phyloP scores from a whole-genome alignment of 2,888 invertebrate species.

The Rhagophthalmus giganteus region DNA sequence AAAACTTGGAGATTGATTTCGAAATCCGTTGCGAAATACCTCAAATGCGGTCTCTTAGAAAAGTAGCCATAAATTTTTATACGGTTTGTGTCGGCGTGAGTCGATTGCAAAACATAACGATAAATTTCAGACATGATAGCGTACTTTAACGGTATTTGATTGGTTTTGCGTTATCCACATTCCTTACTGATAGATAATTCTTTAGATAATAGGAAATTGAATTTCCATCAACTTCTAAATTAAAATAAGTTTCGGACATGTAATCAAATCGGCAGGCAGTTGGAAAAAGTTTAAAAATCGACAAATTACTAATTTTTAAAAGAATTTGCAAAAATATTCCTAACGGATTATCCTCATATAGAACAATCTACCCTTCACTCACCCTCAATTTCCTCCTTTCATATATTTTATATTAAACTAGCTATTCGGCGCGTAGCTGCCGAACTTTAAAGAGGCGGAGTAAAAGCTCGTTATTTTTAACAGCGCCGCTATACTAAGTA shows the following conservation, averaged over 20 bases:
- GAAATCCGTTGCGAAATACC: constrained; percentile 34
- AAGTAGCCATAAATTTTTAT: constrained; percentile 46
- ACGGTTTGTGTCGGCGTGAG: constrained; percentile 40
- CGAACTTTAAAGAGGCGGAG: constrained; percentile 21
- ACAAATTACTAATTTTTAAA: constrained; percentile 13
- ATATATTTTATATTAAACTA: constrained; percentile 30
- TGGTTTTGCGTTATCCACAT: constrained; percentile 21
- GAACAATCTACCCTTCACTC: constrained; percentile 23
- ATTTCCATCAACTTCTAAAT: not conserved
- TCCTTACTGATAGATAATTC: not conserved
- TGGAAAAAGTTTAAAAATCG: too few species aligned
- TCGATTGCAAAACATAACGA: constrained; percentile 42
- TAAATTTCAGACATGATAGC: constrained; percentile 40
- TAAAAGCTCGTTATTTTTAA: constrained; percentile 29
- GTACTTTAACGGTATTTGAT: constrained; percentile 23
- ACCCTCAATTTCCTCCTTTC: constrained; percentile 22
- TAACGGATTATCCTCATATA: constrained; percentile 14
- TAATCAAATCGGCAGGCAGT: not conserved
- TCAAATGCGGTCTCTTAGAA: constrained; percentile 33
- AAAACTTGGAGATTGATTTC: constrained; percentile 31
- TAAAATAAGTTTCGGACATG: not conserved
- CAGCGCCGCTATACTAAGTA: constrained; percentile 19
- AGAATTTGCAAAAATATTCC: constrained; percentile 19
- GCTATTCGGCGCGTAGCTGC: constrained; percentile 17
- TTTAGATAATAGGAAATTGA: not conserved